phyloP scores from a whole-genome alignment of 1,140 invertebrate species.

The Zaprionus tsacasi region DNA sequence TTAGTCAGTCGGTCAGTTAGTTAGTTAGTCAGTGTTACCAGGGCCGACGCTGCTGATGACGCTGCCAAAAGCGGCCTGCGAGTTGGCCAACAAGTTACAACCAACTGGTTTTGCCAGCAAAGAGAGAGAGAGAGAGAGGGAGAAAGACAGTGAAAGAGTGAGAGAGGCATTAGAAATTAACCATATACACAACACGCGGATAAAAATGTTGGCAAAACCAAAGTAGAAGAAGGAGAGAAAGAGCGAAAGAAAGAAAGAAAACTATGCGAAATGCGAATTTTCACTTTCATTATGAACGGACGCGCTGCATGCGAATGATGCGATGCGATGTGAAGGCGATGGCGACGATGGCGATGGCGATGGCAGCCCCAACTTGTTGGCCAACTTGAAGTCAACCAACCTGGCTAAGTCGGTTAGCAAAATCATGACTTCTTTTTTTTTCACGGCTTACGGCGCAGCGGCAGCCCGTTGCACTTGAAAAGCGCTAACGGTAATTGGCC shows the following conservation, averaged over 20 bases:
- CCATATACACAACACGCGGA: slow-evolving; percentile 45
- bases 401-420: slow-evolving; percentile 64
- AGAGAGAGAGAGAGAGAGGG: not conserved
- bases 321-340: not conserved
- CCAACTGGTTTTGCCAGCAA: slow-evolving; percentile 62
- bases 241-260: slow-evolving; percentile 40
- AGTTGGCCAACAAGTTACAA: slow-evolving; percentile 42
- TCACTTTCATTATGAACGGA: slow-evolving; percentile 79
- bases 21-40: slow-evolving; percentile 58
- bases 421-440: slow-evolving; percentile 60
- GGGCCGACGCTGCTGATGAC: slow-evolving; percentile 21
- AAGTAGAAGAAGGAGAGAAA: slow-evolving; percentile 1
- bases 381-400: slow-evolving; percentile 69
- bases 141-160: not conserved
- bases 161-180: slow-evolving; percentile 73
- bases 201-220: slow-evolving; percentile 20
- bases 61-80: slow-evolving; percentile 65
- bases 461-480: slow-evolving; percentile 30
- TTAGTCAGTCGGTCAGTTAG: slow-evolving; percentile 53
- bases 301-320: slow-evolving; percentile 71
- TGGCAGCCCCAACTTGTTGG: not conserved
- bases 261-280: slow-evolving; percentile 65
- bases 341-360: not conserved
- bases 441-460: slow-evolving; percentile 12
- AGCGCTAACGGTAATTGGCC: slow-evolving; percentile 10